Conservation (phyloP, 2,797 vertebrate species). For the Pygocentrus nattereri region DNA sequence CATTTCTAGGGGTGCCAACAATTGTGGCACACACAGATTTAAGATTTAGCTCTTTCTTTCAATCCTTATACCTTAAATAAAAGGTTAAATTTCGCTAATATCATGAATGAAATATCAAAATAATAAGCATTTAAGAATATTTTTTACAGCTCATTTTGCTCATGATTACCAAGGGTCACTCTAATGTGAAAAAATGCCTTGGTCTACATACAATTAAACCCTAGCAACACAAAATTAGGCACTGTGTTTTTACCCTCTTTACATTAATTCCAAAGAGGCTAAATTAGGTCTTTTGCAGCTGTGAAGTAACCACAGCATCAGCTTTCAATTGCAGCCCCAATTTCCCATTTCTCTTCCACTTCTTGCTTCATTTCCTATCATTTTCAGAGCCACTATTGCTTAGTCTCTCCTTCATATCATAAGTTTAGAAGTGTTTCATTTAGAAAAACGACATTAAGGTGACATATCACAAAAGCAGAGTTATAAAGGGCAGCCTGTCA, state of each 20-base stretch:
- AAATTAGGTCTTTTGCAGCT: not conserved
- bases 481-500: not conserved
- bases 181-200: not conserved
- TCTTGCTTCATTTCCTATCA: not conserved
- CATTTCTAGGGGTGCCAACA: too few species aligned
- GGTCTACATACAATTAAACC: not conserved
- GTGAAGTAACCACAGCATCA: not conserved
- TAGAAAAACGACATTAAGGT: conserved; percentile 1
- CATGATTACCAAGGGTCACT: too few species aligned
- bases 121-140: too few species aligned
- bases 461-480: not conserved
- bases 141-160: too few species aligned
- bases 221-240: not conserved
- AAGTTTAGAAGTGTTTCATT: not conserved
- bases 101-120: too few species aligned
- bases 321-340: not conserved
- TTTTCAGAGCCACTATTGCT: not conserved
- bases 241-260: not conserved
- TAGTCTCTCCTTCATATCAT: not conserved
- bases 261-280: not conserved
- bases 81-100: too few species aligned
- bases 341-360: not conserved
- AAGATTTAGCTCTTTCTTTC: too few species aligned
- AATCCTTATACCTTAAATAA: too few species aligned
- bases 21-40: too few species aligned